Evolutionary conservation across 2,797 vertebrate genomes (phyloP), one percentile per base, ranked within the genome.

Genomic region (Fistularia commersonii): DNA sequence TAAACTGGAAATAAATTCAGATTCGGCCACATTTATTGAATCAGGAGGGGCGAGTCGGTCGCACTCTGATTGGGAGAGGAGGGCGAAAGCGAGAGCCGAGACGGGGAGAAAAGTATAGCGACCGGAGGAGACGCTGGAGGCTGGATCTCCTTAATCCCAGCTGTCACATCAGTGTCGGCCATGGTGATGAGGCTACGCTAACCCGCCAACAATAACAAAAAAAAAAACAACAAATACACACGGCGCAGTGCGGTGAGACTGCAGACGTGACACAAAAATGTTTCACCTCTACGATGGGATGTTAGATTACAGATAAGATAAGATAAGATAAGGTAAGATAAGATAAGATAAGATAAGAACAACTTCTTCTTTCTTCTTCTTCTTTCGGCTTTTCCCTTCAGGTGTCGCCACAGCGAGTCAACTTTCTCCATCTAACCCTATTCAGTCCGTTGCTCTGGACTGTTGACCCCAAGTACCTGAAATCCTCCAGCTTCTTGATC

Each of bases 141-240:
- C 56, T 59, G 72, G 50, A 71, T 82, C 72, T 71, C 62, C 49
- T 64, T 79, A 84, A 88, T 85, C 68, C 50, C 5, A 69, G 69
- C 69, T 51, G 82, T 84, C 80, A 79, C 68, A 81, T 87, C 84
- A 74, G 76, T 81, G 78, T 82, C 76, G 81, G 73, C 56, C 56
- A 45, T 39, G 45, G 60, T 61, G 64, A 36, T 41, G 32, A 66
- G 66, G 74, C 61, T 65, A 65, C 50, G 67, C 61, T 65, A 69
- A 69, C 63, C 43, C 55, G 54, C n/a, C 11, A 11, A 33, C 11
- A 10, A 6, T 13, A 11, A 6, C 31, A 9, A 31, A 12, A 11
- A 11, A 45, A 8, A 31, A 12, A 11, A 11, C 32, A 8, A 43
- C 41, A 34, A 33, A 23, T 15, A 54, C 23, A 41, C 41, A 54